Base-by-base conservation (phyloP, 2,113 vertebrate species). In the Nicator chloris region DNA sequence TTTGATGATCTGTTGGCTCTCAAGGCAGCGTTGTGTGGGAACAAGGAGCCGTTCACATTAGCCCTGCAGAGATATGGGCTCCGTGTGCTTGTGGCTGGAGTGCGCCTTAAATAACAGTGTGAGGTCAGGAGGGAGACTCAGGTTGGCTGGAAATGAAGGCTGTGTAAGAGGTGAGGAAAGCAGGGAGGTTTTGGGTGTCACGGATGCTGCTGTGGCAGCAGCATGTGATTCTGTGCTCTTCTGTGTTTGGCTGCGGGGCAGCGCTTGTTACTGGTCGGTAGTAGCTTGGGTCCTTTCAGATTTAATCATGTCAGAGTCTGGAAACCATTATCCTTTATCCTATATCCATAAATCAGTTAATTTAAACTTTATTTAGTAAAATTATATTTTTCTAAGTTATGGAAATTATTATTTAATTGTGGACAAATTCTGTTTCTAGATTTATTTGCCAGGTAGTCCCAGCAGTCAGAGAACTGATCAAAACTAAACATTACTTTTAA, bases 351-450 rank as follows among this genome's bases (percentile, higher is more conserved):
- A 96, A 80, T 35, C 71, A 88, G 51, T 88, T 96, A 97, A 97
- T 96, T 97, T 97, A 97, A 97, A 88, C 90, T 76, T 96, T 97
- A 96, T 96, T 96, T 94, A 97, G 96, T 93, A 89, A 97, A 94
- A 97, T 47, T 98, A 91, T 98, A 98, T 98, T 98, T 98, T 98
- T 98, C 96, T 98, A 98, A 97, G 97, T 98, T 97, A 95, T 96
- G 96, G 90, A 97, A 95, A 96, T 96, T 72, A 90, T 96, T 97
- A 97, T 92, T 97, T 96, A 97, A 98, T 82, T 93, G 95, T 92
- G 95, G 94, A 94, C 92, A 96, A 90, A 92, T 88, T 94, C 60
- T 16, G 11, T 95, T 97, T 89, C 92, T 97, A 96, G 97, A 97
- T 98, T 84, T 97, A 95, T 96, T 97, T 96, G 91, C 94, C 97